Evolutionary conservation across 1,140 invertebrate species (phyloP).

Genomic region (Melitaea cinxia): DNA sequence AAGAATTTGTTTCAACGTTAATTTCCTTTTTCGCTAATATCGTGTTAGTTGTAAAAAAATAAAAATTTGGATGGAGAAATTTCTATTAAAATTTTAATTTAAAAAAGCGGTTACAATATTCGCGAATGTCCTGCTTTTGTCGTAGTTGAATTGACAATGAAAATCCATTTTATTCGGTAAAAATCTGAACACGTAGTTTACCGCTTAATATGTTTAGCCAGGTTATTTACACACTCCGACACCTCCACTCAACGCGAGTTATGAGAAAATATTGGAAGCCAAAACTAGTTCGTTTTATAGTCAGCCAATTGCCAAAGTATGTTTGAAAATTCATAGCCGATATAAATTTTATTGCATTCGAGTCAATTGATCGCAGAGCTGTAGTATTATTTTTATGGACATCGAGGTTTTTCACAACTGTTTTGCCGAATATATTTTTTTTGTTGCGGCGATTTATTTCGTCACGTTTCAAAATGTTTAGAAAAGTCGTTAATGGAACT

Average conservation of each 20-base stretch:
- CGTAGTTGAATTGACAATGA: neutral
- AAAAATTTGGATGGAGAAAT: conserved; percentile 4
- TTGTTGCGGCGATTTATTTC: conserved; percentile 18
- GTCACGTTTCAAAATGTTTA: conserved; percentile 27
- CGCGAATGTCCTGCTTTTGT: neutral
- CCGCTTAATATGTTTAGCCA: neutral
- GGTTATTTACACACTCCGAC: neutral
- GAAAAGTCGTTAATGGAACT: conserved; percentile 21
- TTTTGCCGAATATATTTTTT: conserved; percentile 20
- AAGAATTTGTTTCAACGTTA: conserved; percentile 11
- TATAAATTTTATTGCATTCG: conserved; percentile 38
- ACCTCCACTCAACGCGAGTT: neutral
- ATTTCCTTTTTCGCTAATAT: conserved; percentile 13
- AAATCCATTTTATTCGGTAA: neutral
- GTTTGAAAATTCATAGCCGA: conserved; percentile 35
- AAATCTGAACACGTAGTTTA: neutral
- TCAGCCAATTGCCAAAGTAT: conserved; percentile 27
- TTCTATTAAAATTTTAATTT: conserved; percentile 6
- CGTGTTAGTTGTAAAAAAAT: conserved; percentile 24
- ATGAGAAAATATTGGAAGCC: conserved; percentile 23
- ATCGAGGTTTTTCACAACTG: conserved; percentile 32
- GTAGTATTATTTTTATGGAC: conserved; percentile 37
- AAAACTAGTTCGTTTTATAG: conserved; percentile 26
- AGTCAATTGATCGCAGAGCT: conserved; percentile 36
- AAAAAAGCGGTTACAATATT: conserved; percentile 4